A percentile compares a stretch with the other conserved stretches of the same genome.
phyloP scores from a whole-genome alignment of 2,113 vertebrate species.

The Rhinogobius similis region DNA sequence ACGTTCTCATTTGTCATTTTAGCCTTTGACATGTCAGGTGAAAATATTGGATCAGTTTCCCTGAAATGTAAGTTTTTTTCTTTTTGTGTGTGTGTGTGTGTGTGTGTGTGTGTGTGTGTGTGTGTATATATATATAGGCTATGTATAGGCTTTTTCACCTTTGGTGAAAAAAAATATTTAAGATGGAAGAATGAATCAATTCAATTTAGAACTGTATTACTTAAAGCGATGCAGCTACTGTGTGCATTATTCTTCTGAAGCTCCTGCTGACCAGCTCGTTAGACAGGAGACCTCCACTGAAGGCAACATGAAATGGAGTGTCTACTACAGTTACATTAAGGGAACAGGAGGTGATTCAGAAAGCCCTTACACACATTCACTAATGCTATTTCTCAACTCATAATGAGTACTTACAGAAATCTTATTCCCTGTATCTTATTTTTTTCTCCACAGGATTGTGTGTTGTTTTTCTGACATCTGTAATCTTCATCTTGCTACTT shows the following conservation, averaged over 20 bases:
- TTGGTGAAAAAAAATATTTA: too few relatives aligned
- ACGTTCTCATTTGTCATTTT: not conserved
- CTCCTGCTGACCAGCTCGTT: constrained; percentile 71
- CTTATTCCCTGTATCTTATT: constrained; percentile 17
- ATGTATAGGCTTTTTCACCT: too few relatives aligned
- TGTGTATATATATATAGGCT: too few relatives aligned
- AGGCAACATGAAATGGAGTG: constrained; percentile 73
- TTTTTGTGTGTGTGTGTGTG: too few relatives aligned
- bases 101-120: too few relatives aligned
- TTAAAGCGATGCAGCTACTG: too few relatives aligned
- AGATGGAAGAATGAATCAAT: too few relatives aligned
- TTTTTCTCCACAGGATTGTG: constrained; percentile 75
- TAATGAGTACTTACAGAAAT: not conserved
- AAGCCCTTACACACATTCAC: not conserved
- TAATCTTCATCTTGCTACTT: constrained; percentile 73
- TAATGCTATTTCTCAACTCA: not conserved
- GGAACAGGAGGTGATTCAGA: constrained; percentile 79
- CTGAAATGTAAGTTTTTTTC: constrained; percentile 38
- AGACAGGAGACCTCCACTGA: constrained; percentile 59
- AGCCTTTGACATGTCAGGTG: constrained; percentile 79
- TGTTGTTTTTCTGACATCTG: constrained; percentile 46
- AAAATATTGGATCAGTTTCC: constrained; percentile 24
- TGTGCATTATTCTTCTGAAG: not conserved
- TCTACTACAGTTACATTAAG: constrained; percentile 78
- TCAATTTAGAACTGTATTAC: not conserved